Evolutionary conservation across 2,888 invertebrate species (phyloP), one percentile per base, ranked within the genome.

Genomic region (Caenorhabditis sp.): DNA sequence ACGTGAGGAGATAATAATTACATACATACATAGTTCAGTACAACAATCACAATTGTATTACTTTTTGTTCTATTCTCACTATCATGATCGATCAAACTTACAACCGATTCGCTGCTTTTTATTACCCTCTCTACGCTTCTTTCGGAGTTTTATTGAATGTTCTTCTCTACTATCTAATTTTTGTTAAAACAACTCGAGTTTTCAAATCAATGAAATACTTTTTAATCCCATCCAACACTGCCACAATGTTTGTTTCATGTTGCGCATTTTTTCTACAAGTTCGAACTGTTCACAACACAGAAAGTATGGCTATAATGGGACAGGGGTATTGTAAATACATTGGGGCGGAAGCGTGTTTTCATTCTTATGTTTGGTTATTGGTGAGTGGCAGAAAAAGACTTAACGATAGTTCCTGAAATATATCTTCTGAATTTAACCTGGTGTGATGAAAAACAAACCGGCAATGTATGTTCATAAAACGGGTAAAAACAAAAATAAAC

Each of bases 301-400:
- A 56, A 12, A 67, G 66, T 3, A 8, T 71, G 38, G 70, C 70
- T 2, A 25, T 71, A 2, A 59, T 71, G 57, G 65, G 70, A 49
- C 67, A 67, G 31, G 67, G 70, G 36, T 54, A 59, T 5, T 71
- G 67, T 25, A 66, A 67, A 50, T 49, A n/a, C 12, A 20, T 67
- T 0, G 63, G 63, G 3, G 50, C 66, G 1, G 49, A 56, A 20
- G 56, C 31, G 27, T 71, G 70, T n/a, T 63, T 71, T 38, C 54
- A 67, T 63, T 59, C 53, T 2, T 71, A 71, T 21, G 50, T 67
- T 49, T 50, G 59, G 7, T 56, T 67, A 7, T n/a, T 66, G 69
- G 72, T 64, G 23, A 52, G 59, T n/a, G n/a, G n/a, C n/a, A n/a
- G n/a, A n/a, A n/a, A n/a, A n/a, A n/a, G n/a, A n/a, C n/a, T n/a